Percentiles rank a stretch among this genome's conserved stretches.
Conservation (phyloP, 1,140 invertebrate genomes). For the Oncopodura yosiiana region DNA sequence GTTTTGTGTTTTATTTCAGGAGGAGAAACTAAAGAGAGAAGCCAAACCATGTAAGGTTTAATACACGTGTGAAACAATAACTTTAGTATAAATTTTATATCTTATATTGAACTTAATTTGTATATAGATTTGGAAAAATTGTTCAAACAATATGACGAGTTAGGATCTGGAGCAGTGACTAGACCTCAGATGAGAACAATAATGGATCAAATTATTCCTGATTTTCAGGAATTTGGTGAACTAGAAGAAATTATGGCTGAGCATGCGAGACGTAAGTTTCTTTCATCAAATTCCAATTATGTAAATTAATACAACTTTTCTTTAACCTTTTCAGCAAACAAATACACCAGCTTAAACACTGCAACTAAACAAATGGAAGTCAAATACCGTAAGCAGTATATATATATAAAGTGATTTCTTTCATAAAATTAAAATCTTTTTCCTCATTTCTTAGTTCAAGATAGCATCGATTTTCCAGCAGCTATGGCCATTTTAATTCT, state of each 20-base stretch:
- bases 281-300: too few species aligned
- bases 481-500: too few species aligned
- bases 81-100: neutral
- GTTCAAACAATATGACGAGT: constrained; percentile 15
- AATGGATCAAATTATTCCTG: constrained; percentile 11
- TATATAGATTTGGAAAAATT: constrained; percentile 18
- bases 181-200: constrained; percentile 7
- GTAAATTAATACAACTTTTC: neutral
- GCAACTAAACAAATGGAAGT: constrained; percentile 19
- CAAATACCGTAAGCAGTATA: constrained; percentile 8
- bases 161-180: neutral
- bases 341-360: constrained; percentile 19
- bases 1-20: too few species aligned
- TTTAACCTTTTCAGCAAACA: neutral
- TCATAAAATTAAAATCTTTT: too few species aligned
- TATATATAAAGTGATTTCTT: too few species aligned
- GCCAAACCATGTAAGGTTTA: constrained; percentile 12
- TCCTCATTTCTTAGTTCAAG: too few species aligned
- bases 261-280: constrained; percentile 34
- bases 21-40: constrained; percentile 24
- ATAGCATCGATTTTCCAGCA: too few species aligned
- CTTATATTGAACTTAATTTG: neutral
- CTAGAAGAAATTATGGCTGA: constrained; percentile 26
- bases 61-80: neutral
- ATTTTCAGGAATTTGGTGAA: constrained; percentile 9